Evolutionary conservation across 2,797 vertebrate genomes (phyloP).

Genomic region (Poeciliopsis gracilis): DNA sequence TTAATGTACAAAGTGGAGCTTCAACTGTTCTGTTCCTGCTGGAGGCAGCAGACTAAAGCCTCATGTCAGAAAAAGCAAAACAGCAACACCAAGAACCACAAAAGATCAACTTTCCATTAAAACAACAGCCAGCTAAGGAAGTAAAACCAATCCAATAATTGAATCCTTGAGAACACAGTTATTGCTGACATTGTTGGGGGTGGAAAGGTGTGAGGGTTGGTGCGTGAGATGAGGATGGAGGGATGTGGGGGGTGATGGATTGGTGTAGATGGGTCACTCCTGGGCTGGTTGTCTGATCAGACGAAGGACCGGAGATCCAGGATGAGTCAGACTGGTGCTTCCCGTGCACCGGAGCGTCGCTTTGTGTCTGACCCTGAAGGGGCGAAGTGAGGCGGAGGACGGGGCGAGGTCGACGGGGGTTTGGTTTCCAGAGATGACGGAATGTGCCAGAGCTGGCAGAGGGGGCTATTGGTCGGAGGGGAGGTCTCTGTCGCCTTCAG

Average conservation of each 20-base stretch:
- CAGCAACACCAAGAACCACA: slow-evolving; percentile 73
- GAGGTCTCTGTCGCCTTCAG: slow-evolving; percentile 95
- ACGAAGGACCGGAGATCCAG: slow-evolving; percentile 71
- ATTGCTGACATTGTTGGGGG: slow-evolving; percentile 80
- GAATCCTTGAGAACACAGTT: slow-evolving; percentile 86
- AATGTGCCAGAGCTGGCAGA: slow-evolving; percentile 78
- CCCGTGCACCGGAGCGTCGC: slow-evolving; percentile 55
- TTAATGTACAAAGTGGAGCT: slow-evolving; percentile 72
- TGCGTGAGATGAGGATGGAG: slow-evolving; percentile 42
- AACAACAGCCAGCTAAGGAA: slow-evolving; percentile 73
- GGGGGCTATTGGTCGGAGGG: slow-evolving; percentile 92
- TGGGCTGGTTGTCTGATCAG: slow-evolving; percentile 78
- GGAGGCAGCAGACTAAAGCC: slow-evolving; percentile 57
- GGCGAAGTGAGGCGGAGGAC: slow-evolving; percentile 22
- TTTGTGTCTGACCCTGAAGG: slow-evolving; percentile 61
- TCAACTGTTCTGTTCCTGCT: slow-evolving; percentile 53
- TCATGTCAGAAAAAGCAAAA: slow-evolving; percentile 72
- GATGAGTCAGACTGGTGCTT: slow-evolving; percentile 66
- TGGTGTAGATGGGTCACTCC: slow-evolving; percentile 68
- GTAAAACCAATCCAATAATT: slow-evolving; percentile 76
- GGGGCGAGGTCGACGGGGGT: slow-evolving; percentile 39
- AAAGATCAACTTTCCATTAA: slow-evolving; percentile 72
- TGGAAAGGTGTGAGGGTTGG: slow-evolving; percentile 21
- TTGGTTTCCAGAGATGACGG: slow-evolving; percentile 78
- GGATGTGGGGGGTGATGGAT: slow-evolving; percentile 32